Evolutionary conservation across 2,888 invertebrate genomes (phyloP), one percentile per base, ranked within the genome.

Genomic region (Sesia apiformis): DNA sequence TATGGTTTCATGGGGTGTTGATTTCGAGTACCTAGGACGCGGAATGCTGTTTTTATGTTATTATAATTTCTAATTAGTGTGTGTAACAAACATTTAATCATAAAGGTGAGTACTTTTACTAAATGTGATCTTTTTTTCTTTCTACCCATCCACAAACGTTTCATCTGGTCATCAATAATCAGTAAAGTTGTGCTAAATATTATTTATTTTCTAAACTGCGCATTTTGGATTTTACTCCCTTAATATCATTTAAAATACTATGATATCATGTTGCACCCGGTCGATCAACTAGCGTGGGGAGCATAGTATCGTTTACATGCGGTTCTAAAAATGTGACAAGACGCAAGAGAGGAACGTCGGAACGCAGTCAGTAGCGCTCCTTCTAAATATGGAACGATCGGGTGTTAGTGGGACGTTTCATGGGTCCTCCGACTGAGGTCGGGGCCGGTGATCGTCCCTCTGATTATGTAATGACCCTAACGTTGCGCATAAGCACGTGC

Each of bases 321-420:
- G 78, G 73, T 78, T 84, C 88, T 88, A 88, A 83, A 88, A 86
- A 83, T 88, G 88, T 84, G 78, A 76, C 78, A 70, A 72, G 79
- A 78, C 84, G 80, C 78, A 76, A 79, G 80, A 79, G 80, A 79
- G 75, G 74, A 72, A 73, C 74, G 69, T 70, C 72, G 75, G 66
- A 76, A 77, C 81, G 78, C 23, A 23, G 74, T 82, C 71, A 72
- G 75, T 74, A 76, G 80, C 83, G 85, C 81, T 84, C 81, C 78
- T 81, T 81, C 88, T 89, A 89, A 82, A 81, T 82, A 86, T 86
- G 88, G 88, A 87, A 81, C 78, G 88, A 87, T 81, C 78, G 75
- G 76, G 81, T 82, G 76, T 71, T 74, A 73, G 75, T 76, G 66
- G n/a, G 69, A 74, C 68, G 68, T 67, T 68, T 67, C 69, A 74